Conservation (phyloP, 2,797 vertebrate species). For the Neomorphus geoffroyi region DNA sequence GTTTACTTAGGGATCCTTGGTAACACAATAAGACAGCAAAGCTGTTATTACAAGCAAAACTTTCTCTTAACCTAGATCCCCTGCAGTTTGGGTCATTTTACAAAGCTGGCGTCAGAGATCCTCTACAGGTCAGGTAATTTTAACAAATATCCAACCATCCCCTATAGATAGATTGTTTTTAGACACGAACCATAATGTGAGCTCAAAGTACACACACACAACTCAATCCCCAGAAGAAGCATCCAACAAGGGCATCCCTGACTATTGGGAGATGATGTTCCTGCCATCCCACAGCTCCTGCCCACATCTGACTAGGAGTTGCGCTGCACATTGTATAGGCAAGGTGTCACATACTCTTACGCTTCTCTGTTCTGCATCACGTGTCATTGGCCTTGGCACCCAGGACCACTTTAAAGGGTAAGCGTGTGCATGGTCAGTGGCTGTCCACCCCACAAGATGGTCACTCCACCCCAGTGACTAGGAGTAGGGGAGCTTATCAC, state of each 20-base stretch:
- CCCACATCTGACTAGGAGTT: not conserved
- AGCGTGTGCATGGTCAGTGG: no score
- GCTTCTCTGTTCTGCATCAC: rapidly evolving
- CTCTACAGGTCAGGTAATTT: not conserved
- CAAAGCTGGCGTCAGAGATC: not conserved
- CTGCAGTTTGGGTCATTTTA: not conserved
- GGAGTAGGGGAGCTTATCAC: not conserved
- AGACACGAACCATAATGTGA: not conserved
- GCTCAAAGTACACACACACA: not conserved
- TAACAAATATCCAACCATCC: not conserved
- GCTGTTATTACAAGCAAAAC: not conserved
- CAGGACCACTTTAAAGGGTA: rapidly evolving
- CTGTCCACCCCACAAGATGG: not conserved
- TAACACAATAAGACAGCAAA: not conserved
- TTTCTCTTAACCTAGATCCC: not conserved
- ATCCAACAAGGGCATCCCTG: not conserved
- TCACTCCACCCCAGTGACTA: no score
- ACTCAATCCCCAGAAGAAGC: not conserved
- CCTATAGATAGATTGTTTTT: not conserved
- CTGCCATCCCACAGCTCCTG: not conserved
- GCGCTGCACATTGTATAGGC: not conserved
- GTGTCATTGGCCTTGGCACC: not conserved
- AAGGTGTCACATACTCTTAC: rapidly evolving
- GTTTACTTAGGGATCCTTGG: not conserved
- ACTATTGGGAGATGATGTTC: rapidly evolving